These are phyloP conservation scores for Pseudomugil tenellus DNA, from an alignment of 2,797 vertebrate genomes.

Conservation along the genomic window DNA sequence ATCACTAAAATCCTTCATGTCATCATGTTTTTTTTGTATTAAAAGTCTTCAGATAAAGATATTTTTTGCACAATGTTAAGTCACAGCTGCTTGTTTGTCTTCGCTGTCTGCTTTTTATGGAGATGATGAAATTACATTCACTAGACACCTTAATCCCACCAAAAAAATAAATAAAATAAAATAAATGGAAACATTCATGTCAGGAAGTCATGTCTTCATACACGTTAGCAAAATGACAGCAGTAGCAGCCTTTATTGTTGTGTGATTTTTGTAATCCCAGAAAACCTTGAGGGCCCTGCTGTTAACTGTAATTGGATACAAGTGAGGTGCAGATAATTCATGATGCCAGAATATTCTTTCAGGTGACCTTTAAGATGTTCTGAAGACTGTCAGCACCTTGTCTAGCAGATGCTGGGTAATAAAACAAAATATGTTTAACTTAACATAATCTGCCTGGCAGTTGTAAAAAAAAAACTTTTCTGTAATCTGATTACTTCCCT, in stretches of 20 bases:
- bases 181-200: slow-evolving; percentile 17
- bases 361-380: slow-evolving; percentile 45
- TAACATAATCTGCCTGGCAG: slow-evolving; percentile 3
- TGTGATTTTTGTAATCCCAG: slow-evolving; percentile 34
- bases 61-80: neutral
- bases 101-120: neutral
- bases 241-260: slow-evolving; percentile 11
- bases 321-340: slow-evolving; percentile 27
- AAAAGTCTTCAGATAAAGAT: neutral
- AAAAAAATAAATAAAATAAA: too few relatives aligned
- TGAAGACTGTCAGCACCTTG: slow-evolving; percentile 34
- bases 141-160: neutral
- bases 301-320: slow-evolving; percentile 55
- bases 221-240: neutral
- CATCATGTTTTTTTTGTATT: neutral
- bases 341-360: slow-evolving; percentile 19
- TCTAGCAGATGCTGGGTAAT: slow-evolving; percentile 28
- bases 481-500: neutral
- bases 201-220: slow-evolving; percentile 1
- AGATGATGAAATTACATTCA: neutral
- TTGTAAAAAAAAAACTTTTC: neutral
- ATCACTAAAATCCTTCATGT: slow-evolving; percentile 32
- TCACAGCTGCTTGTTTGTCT: neutral
- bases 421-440: slow-evolving; percentile 11
- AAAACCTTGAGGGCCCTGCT: slow-evolving; percentile 11